Base-by-base conservation (phyloP, 2,888 invertebrate species). In the Spialia ferax region DNA sequence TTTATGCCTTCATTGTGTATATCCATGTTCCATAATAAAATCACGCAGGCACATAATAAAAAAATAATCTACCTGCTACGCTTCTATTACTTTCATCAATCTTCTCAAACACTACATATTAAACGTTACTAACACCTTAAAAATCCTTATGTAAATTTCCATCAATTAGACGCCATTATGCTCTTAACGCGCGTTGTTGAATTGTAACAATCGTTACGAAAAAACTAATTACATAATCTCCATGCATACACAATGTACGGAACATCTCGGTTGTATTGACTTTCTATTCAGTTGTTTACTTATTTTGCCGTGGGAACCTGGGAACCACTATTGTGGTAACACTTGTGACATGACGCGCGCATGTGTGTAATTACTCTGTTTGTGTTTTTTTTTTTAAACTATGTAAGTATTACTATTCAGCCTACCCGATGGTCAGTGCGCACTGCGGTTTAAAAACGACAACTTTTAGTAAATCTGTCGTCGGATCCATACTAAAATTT, bases 221-320 rank as follows among this genome's bases (percentile, higher is more conserved):
- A 45, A 45, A 45, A 18, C 20, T 20, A 45, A 45, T 45, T 45
- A 45, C 45, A 45, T 45, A 45, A 45, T 45, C 45, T 18, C 10
- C 45, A 10, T 45, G 45, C 45, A 45, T 45, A 45, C 45, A 45
- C 45, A 45, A 45, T 45, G 45, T 45, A 45, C 45, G 45, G 45
- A 45, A 20, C 45, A 45, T 45, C 45, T 45, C 42, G 42, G 7
- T 42, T 42, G 7, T 45, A 45, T 45, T 45, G 45, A 45, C 45
- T 45, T 45, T 45, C 45, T 45, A 45, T 45, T 18, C 18, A 10
- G 45, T 45, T 45, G 45, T 45, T 45, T 45, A 45, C 18, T 45
- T n/a, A n/a, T n/a, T 45, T 45, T 45, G 45, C 45, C 45, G 45
- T 45, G 45, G 45, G 18, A 45, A 45, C 8, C 45, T 45, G 45